Conservation (phyloP, 2,797 vertebrate species). For the Chaetophractus vellerosus region DNA sequence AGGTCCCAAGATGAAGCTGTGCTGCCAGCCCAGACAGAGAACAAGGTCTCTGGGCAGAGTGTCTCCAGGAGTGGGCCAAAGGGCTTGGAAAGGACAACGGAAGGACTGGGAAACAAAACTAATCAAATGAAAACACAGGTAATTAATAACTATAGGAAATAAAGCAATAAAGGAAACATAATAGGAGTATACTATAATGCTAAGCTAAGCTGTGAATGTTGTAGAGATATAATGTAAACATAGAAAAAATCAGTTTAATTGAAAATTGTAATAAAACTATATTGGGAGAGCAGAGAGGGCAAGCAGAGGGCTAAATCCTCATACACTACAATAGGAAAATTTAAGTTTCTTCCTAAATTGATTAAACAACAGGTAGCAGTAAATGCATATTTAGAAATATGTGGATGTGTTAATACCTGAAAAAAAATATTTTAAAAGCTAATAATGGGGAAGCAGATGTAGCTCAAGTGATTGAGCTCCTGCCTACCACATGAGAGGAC, state of each 20-base stretch:
- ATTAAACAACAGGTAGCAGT: neutral
- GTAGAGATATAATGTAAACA: rapidly evolving
- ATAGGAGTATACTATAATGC: rapidly evolving
- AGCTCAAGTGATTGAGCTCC: no score
- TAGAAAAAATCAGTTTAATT: neutral
- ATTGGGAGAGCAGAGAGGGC: neutral
- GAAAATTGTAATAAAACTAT: rapidly evolving
- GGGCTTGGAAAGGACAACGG: rapidly evolving
- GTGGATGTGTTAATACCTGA: neutral
- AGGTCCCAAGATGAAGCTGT: rapidly evolving
- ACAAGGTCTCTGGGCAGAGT: neutral
- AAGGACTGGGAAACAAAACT: neutral
- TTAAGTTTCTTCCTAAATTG: neutral
- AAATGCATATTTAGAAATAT: neutral
- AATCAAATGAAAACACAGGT: neutral
- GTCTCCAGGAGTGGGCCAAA: neutral
- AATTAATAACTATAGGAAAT: neutral
- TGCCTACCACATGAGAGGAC: no score
- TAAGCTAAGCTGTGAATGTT: neutral
- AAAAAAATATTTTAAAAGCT: neutral
- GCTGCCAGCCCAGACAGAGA: neutral
- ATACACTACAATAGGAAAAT: rapidly evolving
- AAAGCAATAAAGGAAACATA: neutral
- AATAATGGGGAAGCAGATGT: no score
- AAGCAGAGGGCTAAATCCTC: neutral